Base-by-base conservation (phyloP, 1,140 invertebrate species). In the Drosophila littoralis region DNA sequence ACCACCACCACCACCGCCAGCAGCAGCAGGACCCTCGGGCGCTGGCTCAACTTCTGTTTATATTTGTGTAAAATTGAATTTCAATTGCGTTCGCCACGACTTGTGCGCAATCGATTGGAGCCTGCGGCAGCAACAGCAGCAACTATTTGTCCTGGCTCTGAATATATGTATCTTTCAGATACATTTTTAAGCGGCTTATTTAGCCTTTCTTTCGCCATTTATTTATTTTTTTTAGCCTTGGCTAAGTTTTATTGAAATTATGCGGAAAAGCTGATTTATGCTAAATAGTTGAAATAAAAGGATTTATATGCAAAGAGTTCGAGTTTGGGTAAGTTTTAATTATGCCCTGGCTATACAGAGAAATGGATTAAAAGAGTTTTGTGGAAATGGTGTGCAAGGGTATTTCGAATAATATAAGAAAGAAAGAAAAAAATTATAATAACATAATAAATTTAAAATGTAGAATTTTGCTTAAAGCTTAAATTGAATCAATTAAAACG, bases 1-100 rank as follows among this genome's bases (percentile, higher is more conserved):
- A 6, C 38, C 2, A 22, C 22, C 1, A 3, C 22, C 22, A 2
- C 4, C 22, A 17, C 1, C 3, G 22, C 22, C 5, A 40, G 40
- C 1, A 42, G 10, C 12, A 6, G 8, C 22, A 50, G 28, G 48
- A 50, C 28, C 9, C 22, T 13, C 50, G 32, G 32, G 5, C n/a
- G 9, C 52, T 28, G 22, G 1, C 6, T 28, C 22, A 28, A 43
- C 7, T 50, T 36, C 35, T 50, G 45, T 52, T n/a, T 55, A 54
- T 68, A 67, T 79, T 77, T 84, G 68, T 75, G 58, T 60, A 69
- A 81, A 85, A 75, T 86, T 69, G 75, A 78, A 81, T 81, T 78
- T 81, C 68, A 78, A 81, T 78, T 86, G 22, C 22, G 22, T 28
- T 28, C 22, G 22, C 22, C 22, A 28, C 22, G 76, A 66, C 51